Conservation (phyloP, 2,797 vertebrate species). For the Acomys russatus region DNA sequence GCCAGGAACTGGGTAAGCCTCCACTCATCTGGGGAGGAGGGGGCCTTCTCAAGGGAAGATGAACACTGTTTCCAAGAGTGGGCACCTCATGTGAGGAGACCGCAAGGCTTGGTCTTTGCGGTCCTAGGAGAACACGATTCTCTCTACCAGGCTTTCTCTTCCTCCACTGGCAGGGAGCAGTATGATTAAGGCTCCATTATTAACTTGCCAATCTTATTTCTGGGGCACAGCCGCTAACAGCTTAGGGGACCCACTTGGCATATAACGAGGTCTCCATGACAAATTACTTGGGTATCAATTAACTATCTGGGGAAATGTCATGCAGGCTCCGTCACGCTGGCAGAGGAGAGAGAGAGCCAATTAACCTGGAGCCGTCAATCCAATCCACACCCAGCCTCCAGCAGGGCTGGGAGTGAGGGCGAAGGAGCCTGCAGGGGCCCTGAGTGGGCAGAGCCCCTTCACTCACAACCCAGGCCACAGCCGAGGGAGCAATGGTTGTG, state of each 20-base stretch:
- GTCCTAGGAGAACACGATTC: neutral
- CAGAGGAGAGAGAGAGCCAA: slow-evolving; percentile 52
- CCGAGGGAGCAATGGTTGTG: neutral
- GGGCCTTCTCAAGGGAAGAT: neutral
- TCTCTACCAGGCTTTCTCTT: slow-evolving; percentile 34
- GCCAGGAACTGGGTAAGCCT: neutral
- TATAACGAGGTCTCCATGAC: slow-evolving; percentile 84
- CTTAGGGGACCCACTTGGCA: slow-evolving; percentile 86
- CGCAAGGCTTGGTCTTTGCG: neutral
- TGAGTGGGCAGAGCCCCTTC: rapidly evolving
- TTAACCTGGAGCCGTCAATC: slow-evolving; percentile 61
- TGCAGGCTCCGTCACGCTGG: slow-evolving; percentile 78
- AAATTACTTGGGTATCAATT: slow-evolving; percentile 87
- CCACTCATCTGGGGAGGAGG: neutral
- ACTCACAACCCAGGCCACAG: neutral
- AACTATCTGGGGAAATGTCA: slow-evolving; percentile 87
- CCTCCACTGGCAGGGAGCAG: neutral
- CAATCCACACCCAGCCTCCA: neutral
- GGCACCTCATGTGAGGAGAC: neutral
- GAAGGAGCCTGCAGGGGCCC: neutral
- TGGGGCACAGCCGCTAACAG: slow-evolving; percentile 80
- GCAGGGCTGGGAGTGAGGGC: slow-evolving; percentile 28
- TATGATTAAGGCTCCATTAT: slow-evolving; percentile 81
- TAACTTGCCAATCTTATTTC: slow-evolving; percentile 86
- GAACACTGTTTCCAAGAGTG: neutral